Conservation (phyloP, 1,140 invertebrate genomes). For the Drosophila carrolli region DNA sequence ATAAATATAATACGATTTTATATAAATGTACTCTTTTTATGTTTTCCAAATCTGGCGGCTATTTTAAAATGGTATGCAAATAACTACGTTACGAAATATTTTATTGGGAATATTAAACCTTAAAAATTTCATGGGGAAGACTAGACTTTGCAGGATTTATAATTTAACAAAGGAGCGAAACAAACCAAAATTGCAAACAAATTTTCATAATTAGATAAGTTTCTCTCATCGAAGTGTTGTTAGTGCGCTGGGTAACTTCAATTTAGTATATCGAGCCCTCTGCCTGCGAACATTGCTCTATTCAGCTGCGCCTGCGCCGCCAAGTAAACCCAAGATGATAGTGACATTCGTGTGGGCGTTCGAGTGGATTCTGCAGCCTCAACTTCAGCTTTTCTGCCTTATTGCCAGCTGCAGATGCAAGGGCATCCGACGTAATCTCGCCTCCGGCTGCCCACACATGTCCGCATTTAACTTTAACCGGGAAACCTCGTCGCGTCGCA, state of each 20-base stretch:
- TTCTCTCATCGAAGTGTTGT: too few species aligned
- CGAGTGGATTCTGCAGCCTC: conserved; percentile 35
- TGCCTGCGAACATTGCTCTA: conserved; percentile 29
- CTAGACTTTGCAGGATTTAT: too few species aligned
- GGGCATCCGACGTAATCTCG: conserved; percentile 53
- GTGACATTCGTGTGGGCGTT: conserved; percentile 57
- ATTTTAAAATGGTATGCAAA: too few species aligned
- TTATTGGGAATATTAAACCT: too few species aligned
- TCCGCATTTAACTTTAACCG: conserved; percentile 29
- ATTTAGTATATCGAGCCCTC: conserved; percentile 11
- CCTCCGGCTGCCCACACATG: conserved; percentile 65
- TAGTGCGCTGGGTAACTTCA: neutral
- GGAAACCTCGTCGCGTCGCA: conserved; percentile 34
- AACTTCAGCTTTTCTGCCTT: conserved; percentile 14
- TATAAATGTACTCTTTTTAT: neutral
- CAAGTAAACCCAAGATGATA: conserved; percentile 12
- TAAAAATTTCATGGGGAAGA: too few species aligned
- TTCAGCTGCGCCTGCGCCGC: conserved; percentile 20
- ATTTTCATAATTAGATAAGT: too few species aligned
- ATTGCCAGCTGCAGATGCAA: conserved; percentile 47
- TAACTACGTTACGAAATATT: too few species aligned
- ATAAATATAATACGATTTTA: conserved; percentile 3
- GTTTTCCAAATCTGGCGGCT: neutral
- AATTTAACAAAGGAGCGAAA: too few species aligned
- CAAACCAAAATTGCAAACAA: too few species aligned